A percentile compares a stretch with the other conserved stretches of the same genome.
Conservation (phyloP, 2,113 vertebrate genomes). For the Meles meles region DNA sequence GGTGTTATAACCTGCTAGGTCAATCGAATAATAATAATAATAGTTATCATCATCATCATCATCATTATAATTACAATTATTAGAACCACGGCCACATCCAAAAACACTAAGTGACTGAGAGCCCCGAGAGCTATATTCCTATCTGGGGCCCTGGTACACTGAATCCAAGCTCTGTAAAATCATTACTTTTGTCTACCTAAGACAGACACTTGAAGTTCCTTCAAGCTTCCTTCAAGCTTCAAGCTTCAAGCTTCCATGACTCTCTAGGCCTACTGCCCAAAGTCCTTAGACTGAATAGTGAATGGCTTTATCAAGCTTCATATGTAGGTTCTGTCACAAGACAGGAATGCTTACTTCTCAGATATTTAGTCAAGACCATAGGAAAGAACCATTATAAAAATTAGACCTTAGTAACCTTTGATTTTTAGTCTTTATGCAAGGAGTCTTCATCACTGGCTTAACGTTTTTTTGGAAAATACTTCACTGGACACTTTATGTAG, state of each 20-base stretch:
- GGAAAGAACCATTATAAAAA: neutral
- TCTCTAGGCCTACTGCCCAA: neutral
- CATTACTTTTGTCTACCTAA: neutral
- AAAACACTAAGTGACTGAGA: neutral
- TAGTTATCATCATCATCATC: neutral
- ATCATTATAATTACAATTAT: neutral
- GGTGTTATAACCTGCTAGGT: neutral
- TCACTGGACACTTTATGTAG: neutral
- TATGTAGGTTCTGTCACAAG: neutral
- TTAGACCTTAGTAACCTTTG: neutral
- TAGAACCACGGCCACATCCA: neutral
- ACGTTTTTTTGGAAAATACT: slow-evolving; percentile 5
- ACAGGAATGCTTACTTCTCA: neutral
- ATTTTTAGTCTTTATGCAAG: neutral
- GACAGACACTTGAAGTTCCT: neutral
- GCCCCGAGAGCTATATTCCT: neutral
- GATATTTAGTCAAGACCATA: neutral
- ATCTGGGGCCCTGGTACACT: neutral
- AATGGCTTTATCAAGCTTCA: neutral
- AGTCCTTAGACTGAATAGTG: neutral
- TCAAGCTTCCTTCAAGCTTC: too few species aligned
- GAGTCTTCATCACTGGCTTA: neutral
- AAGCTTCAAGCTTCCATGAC: neutral
- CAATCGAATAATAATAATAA: neutral
- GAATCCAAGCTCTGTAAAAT: neutral